Conservation (phyloP, 1,140 invertebrate species). For the Euborellia annulipes region DNA sequence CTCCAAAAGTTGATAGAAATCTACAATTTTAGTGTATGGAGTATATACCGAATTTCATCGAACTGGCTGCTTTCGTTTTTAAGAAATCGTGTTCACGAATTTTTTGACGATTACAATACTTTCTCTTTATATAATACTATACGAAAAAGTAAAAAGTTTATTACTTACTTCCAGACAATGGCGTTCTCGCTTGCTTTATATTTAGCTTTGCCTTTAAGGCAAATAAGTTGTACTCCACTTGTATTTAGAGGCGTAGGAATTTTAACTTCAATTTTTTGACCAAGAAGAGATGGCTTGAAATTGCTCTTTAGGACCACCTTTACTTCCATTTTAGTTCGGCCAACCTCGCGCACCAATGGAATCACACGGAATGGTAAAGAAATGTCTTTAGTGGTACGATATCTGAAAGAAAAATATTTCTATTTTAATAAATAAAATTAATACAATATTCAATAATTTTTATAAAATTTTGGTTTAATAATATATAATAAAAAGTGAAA, state of each 20-base stretch:
- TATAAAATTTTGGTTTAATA: too few species aligned
- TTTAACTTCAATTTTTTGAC: conserved; percentile 98
- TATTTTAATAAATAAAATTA: too few species aligned
- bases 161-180: conserved; percentile 98
- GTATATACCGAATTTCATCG: too few species aligned
- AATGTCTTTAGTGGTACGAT: conserved; percentile 99
- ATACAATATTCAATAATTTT: too few species aligned
- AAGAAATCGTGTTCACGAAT: too few species aligned
- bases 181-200: conserved; percentile 99
- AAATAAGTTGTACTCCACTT: conserved; percentile 96
- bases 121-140: too few species aligned
- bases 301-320: conserved; percentile 99
- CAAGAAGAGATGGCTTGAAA: conserved; percentile 94
- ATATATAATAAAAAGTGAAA: too few species aligned
- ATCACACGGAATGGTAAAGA: conserved; percentile 98
- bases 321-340: conserved; percentile 98
- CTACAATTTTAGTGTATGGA: too few species aligned
- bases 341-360: conserved; percentile 92
- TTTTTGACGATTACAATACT: too few species aligned
- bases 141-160: too few species aligned
- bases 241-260: conserved; percentile 98
- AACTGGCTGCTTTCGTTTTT: too few species aligned
- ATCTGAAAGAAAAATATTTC: conserved; percentile 42
- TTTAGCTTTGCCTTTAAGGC: conserved; percentile 98
- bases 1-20: too few species aligned